Conservation (phyloP, 1,140 invertebrate species). For the Zaprionus ghesquierei region DNA sequence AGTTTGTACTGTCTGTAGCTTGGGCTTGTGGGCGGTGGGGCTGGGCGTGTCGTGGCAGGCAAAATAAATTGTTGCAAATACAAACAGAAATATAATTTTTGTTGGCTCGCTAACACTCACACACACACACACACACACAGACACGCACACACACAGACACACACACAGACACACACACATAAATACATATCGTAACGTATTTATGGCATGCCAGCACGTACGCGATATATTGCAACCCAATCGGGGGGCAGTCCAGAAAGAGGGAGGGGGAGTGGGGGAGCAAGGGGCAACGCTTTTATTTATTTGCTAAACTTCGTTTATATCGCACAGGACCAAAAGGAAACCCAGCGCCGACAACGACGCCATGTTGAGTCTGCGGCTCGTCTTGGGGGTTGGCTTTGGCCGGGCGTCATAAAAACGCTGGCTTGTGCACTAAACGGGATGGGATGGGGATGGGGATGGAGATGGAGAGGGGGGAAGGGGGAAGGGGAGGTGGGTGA, state of each 20-base stretch:
- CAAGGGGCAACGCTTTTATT: slow-evolving; percentile 56
- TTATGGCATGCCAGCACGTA: slow-evolving; percentile 81
- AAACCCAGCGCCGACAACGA: slow-evolving; percentile 49
- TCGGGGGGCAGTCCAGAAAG: slow-evolving; percentile 21
- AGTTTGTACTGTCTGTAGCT: slow-evolving; percentile 25
- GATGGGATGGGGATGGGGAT: not conserved
- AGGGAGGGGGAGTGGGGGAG: not conserved
- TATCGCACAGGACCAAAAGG: slow-evolving; percentile 57
- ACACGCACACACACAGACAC: not conserved
- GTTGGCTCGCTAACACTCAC: slow-evolving; percentile 55
- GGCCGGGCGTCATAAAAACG: slow-evolving; percentile 60
- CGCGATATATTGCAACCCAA: slow-evolving; percentile 79
- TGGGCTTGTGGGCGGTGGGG: slow-evolving; percentile 9
- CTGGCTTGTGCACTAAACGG: not conserved
- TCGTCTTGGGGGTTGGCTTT: slow-evolving; percentile 24
- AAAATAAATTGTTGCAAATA: slow-evolving; percentile 78
- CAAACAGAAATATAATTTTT: slow-evolving; percentile 81
- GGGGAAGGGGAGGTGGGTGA: not conserved
- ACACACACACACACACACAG: slow-evolving; percentile 26
- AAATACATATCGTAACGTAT: slow-evolving; percentile 49
- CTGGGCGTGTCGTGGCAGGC: slow-evolving; percentile 18
- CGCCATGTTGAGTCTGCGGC: slow-evolving; percentile 57
- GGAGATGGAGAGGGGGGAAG: too few relatives aligned
- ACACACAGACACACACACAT: not conserved
- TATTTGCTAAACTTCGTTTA: slow-evolving; percentile 76